Evolutionary conservation across 92 coral and sea anemone genomes (phyloP).

Genomic region (Zoanthus gigantus): DNA sequence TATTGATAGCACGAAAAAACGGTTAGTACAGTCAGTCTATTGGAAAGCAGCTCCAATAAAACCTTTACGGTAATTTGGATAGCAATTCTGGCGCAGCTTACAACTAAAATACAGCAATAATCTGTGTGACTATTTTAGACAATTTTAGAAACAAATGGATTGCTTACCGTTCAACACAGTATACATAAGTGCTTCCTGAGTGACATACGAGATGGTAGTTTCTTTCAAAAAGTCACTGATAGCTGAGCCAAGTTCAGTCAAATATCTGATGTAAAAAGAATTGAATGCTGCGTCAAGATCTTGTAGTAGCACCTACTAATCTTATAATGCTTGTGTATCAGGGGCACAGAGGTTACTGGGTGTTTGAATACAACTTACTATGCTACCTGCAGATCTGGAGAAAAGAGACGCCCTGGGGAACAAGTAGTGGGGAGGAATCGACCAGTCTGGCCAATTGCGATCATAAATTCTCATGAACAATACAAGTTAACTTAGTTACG

Average conservation of each 20-base stretch:
- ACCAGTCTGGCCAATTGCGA: too few species aligned
- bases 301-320: not conserved
- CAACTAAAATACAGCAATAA: too few species aligned
- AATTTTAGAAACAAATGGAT: not conserved
- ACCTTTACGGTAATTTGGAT: too few species aligned
- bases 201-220: slow-evolving; percentile 61
- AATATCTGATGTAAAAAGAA: slow-evolving; percentile 52
- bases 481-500: too few species aligned
- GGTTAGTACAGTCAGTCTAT: too few species aligned
- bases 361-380: not conserved
- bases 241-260: slow-evolving; percentile 78
- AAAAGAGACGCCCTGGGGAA: too few species aligned
- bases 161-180: slow-evolving; percentile 73
- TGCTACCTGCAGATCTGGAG: not conserved
- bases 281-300: not conserved
- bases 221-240: slow-evolving; percentile 67
- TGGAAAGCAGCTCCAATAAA: too few species aligned
- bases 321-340: not conserved
- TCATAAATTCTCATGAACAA: too few species aligned
- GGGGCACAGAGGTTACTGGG: not conserved
- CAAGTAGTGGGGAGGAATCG: too few species aligned
- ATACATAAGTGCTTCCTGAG: slow-evolving; percentile 79
- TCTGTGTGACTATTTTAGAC: not conserved
- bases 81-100: too few species aligned
- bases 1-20: too few species aligned